Evolutionary conservation across 2,113 vertebrate species (phyloP).

Genomic region (Grallaria varia): DNA sequence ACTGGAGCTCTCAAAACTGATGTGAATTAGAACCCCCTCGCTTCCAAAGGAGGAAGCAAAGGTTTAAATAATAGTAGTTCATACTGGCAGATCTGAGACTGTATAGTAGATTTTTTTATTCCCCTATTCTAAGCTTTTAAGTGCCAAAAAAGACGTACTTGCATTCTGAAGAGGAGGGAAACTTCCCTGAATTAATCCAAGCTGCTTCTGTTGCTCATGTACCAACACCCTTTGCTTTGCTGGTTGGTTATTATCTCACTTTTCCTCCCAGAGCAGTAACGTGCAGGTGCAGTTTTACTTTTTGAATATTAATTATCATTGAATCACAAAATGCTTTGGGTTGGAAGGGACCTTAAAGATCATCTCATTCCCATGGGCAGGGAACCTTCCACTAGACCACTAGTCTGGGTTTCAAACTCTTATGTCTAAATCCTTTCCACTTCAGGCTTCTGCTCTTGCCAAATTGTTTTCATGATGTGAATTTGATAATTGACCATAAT

Average conservation of each 20-base stretch:
- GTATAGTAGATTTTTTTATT: not conserved
- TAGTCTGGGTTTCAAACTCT: not conserved
- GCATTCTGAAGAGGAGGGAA: not conserved
- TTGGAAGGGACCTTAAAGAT: not conserved
- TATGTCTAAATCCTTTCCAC: not conserved
- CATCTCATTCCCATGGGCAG: not conserved
- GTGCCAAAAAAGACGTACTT: not conserved
- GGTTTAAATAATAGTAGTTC: not conserved
- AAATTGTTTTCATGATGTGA: not conserved
- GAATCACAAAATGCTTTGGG: not conserved
- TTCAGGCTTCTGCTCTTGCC: not conserved
- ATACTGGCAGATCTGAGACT: not conserved
- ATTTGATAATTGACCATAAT: not conserved
- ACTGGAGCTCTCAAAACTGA: not conserved
- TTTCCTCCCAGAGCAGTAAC: not conserved
- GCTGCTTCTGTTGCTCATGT: not conserved
- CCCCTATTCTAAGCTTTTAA: not conserved
- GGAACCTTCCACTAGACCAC: not conserved
- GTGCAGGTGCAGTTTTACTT: not conserved
- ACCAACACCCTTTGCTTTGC: not conserved
- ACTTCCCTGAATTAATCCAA: not conserved
- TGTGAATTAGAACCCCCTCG: not conserved
- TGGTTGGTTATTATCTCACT: accelerated
- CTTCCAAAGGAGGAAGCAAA: not conserved
- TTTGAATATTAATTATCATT: not conserved